Evolutionary conservation across 2,888 invertebrate species (phyloP).

Genomic region (Ceriagrion tenellum): DNA sequence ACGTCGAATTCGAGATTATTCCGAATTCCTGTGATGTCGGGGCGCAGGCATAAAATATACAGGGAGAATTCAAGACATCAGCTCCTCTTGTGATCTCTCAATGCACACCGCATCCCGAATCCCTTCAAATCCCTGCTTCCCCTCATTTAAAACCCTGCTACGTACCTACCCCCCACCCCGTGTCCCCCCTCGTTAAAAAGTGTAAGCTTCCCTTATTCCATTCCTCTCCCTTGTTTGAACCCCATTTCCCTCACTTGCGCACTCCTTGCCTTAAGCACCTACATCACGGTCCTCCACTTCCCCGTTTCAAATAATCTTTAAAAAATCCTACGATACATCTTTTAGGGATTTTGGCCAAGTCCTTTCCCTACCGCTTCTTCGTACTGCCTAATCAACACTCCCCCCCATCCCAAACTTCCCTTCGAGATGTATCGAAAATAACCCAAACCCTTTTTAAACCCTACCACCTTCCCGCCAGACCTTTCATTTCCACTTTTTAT

Average conservation of each 20-base stretch:
- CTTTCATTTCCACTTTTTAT: constrained; percentile 19
- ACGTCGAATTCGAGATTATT: constrained; percentile 24
- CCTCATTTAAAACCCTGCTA: too few relatives aligned
- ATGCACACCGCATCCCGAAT: constrained; percentile 51
- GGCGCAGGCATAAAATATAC: background rate
- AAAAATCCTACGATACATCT: background rate
- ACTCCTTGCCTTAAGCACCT: background rate
- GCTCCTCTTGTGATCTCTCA: constrained; percentile 46
- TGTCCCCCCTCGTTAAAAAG: too few relatives aligned
- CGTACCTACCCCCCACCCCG: too few relatives aligned
- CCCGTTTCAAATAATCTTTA: too few relatives aligned
- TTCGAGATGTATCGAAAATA: background rate
- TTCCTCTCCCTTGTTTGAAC: background rate
- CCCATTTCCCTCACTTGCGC: background rate
- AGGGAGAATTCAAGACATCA: background rate
- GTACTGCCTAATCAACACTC: background rate
- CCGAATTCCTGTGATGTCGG: constrained; percentile 14
- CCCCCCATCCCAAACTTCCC: background rate
- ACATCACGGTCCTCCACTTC: background rate
- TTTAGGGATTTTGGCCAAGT: background rate
- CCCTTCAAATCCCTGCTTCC: background rate
- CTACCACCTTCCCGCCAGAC: background rate
- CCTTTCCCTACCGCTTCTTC: background rate
- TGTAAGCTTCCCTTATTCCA: background rate
- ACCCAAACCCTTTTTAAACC: background rate